A percentile compares a stretch with the other conserved stretches of the same genome.
Conservation (phyloP, 2,113 vertebrate species). For the Anhinga rufa region DNA sequence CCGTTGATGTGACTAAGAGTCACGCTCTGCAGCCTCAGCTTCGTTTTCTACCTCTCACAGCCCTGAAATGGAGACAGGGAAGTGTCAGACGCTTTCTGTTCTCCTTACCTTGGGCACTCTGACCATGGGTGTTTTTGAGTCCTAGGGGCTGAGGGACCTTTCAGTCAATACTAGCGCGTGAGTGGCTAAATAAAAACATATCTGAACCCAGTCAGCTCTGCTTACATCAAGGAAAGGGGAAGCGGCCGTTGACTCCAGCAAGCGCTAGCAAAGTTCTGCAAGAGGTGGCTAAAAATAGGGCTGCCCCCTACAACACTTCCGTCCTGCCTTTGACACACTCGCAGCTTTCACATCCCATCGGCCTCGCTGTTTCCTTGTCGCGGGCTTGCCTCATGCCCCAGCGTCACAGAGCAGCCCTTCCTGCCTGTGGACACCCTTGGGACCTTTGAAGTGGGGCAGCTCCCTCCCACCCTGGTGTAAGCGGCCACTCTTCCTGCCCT, state of each 20-base stretch:
- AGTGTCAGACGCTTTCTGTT: slow-evolving; percentile 15
- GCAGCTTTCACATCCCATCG: neutral
- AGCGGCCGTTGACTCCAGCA: neutral
- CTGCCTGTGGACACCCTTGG: neutral
- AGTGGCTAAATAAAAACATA: neutral
- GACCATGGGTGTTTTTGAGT: neutral
- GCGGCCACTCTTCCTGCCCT: neutral
- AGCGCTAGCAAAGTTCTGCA: slow-evolving; percentile 16
- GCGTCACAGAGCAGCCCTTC: neutral
- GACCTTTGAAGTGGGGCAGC: neutral
- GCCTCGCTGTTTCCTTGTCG: neutral
- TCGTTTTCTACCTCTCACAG: neutral
- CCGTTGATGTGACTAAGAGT: slow-evolving; percentile 14
- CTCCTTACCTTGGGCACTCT: neutral
- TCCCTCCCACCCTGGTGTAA: neutral
- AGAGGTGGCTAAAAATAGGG: slow-evolving; percentile 55
- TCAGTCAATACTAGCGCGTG: neutral
- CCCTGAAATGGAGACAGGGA: neutral
- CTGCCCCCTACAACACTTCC: slow-evolving; percentile 21
- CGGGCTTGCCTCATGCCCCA: neutral
- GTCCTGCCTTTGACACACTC: slow-evolving; percentile 19
- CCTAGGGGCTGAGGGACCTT: neutral
- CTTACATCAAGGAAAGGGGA: slow-evolving; percentile 58
- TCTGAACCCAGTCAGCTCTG: neutral
- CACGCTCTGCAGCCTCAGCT: neutral